Evolutionary conservation across 1,140 invertebrate species (phyloP), one percentile per base, ranked within the genome.

Genomic region (Marisa cornuarietis): DNA sequence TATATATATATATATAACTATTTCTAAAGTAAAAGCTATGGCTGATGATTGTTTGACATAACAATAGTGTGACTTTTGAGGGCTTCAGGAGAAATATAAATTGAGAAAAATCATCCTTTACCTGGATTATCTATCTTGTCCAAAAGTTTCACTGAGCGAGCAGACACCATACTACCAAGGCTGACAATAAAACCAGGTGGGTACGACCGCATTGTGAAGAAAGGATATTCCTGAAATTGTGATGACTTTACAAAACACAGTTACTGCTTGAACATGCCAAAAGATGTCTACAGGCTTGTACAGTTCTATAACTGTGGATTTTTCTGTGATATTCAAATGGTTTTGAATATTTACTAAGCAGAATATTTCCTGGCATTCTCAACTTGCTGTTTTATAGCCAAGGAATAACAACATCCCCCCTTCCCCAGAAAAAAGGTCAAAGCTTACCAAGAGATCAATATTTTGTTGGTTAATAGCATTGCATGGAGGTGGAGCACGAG

Each of bases 181-280:
- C 97, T 95, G 26, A 95, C 91, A 85, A 99, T 94, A 85, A 99
- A 97, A 54, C 95, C 96, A 2, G 93, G 92, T 42, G 97, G 96
- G 90, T 96, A 98, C 84, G 95, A 95, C 5, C 95, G 94, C 93
- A 99, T 95, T 0, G 97, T 99, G 22, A 99, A 93, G 88, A 99
- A 99, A 0, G 98, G 98, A 91, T 98, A 99, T 89, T 99, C 97
- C 91, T 91, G 83, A 10, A 84, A 58, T 14, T 58, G 54, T 11
- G 54, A 58, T 2, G 8, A 2, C 4, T 58, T 4, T 58, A 6
- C 1, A 58, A 58, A 58, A 58, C 54, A 58, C 16, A 18, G 16
- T 58, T 1, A 58, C 54, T 58, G 11, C 8, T 58, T 42, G 31
- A 58, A 1, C 54, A 58, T 18, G 4, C 8, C 54, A 18, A 58